These are phyloP conservation scores for Vicugna pacos DNA, from an alignment of 2,113 vertebrate species.

Conservation along the genomic window DNA sequence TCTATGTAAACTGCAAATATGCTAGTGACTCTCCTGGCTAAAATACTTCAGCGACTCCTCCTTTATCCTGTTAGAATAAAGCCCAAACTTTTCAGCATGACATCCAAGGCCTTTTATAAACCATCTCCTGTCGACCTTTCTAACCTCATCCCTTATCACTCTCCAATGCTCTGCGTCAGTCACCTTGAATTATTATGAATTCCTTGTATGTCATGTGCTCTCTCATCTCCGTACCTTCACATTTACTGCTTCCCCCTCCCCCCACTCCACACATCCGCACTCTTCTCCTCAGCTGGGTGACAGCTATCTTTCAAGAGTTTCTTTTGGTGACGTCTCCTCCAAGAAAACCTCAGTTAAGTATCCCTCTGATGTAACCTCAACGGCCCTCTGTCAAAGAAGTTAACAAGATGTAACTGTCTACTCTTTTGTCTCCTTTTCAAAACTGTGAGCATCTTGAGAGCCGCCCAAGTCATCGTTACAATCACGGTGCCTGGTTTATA, in stretches of 20 bases:
- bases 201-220: neutral
- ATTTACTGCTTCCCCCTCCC: neutral
- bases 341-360: neutral
- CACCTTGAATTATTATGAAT: neutral
- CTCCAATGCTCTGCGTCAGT: neutral
- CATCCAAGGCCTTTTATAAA: neutral
- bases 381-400: neutral
- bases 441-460: neutral
- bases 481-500: neutral
- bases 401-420: neutral
- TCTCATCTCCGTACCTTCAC: neutral
- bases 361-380: neutral
- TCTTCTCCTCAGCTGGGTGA: neutral
- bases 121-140: neutral
- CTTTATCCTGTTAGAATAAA: slow-evolving; percentile 20
- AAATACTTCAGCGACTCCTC: slow-evolving; percentile 20
- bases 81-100: neutral
- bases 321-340: neutral
- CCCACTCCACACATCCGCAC: neutral
- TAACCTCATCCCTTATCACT: neutral
- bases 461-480: neutral
- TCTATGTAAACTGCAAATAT: neutral
- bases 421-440: slow-evolving; percentile 12
- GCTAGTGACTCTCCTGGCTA: neutral
- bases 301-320: neutral